Base-by-base conservation (phyloP, 2,888 invertebrate genomes). In the Leuctra nigra region DNA sequence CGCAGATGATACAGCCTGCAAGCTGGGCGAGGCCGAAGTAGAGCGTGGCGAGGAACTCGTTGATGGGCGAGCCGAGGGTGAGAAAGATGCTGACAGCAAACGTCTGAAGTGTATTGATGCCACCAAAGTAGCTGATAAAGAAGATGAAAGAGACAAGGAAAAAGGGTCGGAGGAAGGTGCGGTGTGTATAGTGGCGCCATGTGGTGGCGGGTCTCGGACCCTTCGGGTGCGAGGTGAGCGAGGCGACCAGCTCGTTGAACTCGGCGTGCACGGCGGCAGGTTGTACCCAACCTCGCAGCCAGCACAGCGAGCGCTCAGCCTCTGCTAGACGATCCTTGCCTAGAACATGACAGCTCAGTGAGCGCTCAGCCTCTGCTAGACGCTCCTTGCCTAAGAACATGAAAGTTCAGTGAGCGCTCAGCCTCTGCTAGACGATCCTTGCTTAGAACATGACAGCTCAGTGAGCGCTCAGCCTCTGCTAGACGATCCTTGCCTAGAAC, bases 31-130 rank as follows among this genome's bases (percentile, higher is more conserved):
- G 70, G 0, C 88, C 90, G 23, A 90, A 72, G 24, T 86, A 72
- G 36, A 87, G 77, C 0, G 89, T 86, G 0, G 88, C 87, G 59
- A 82, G 80, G 70, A 87, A 88, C 66, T 84, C 82, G 66, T 88
- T 82, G 58, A 90, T 79, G 0, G 90, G 88, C 0, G 86, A 82
- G 48, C 84, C 78, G 22, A 90, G 67, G 58, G 79, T 18, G 11
- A 38, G 14, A 66, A 90, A 89, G 64, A 90, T 86, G 61, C 62
- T 64, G 56, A 67, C 68, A 18, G 67, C 64, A 56, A 63, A 65
- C 2, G 66, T 67, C 72, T 82, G 82, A 20, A 90, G 71, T 0
- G 86, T 81, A 0, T 83, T 82, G 75, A 84, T 83, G 1, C 90
- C 90, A 33, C 84, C 84, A 65, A 89, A 88, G 65, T 87, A 81